phyloP scores from a whole-genome alignment of 2,888 invertebrate species.

The Nephrocerus scutellatus region DNA sequence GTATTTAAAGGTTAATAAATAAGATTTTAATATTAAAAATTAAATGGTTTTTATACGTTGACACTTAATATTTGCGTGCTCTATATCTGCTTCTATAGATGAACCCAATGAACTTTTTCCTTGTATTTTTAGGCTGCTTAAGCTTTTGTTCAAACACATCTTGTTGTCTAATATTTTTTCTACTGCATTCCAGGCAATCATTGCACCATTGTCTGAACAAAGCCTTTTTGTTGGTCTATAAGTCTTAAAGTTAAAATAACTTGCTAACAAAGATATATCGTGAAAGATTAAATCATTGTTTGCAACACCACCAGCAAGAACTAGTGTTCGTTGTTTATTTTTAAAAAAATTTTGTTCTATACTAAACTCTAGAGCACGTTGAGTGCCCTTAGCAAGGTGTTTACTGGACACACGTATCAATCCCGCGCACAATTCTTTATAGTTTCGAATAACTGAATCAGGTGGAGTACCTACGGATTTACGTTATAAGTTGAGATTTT shows the following conservation, averaged over 20 bases:
- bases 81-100: conserved; percentile 30
- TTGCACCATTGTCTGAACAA: conserved; percentile 97
- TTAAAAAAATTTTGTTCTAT: conserved; percentile 57
- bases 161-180: conserved; percentile 53
- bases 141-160: conserved; percentile 26
- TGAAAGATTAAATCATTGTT: conserved; percentile 76
- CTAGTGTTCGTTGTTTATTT: conserved; percentile 52
- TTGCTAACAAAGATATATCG: conserved; percentile 62
- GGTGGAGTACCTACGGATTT: conserved; percentile 50
- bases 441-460: conserved; percentile 65
- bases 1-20: too few species aligned
- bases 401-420: conserved; percentile 67
- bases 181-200: conserved; percentile 98
- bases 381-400: conserved; percentile 75
- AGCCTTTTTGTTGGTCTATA: conserved; percentile 72
- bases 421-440: conserved; percentile 77
- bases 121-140: conserved; percentile 53
- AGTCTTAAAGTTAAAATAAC: conserved; percentile 57
- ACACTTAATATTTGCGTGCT: conserved; percentile 36
- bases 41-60: too few species aligned
- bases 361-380: conserved; percentile 74
- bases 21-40: too few species aligned
- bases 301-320: conserved; percentile 93
- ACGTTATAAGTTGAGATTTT: background rate
- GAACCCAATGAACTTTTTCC: conserved; percentile 34